phyloP scores from a whole-genome alignment of 2,113 vertebrate genomes.

The Smithornis capensis region DNA sequence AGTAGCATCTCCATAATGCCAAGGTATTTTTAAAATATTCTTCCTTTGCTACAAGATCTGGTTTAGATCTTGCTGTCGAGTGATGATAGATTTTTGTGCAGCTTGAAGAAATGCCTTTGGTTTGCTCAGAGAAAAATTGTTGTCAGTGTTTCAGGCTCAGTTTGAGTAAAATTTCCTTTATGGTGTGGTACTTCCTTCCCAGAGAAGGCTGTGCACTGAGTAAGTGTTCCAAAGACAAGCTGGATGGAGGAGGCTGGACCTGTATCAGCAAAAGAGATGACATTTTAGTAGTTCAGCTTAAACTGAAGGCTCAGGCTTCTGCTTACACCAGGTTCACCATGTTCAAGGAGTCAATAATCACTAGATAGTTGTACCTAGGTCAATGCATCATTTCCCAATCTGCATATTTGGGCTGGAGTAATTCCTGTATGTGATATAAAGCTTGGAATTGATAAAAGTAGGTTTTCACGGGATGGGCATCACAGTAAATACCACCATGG shows the following conservation, averaged over 20 bases:
- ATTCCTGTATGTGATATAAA: background rate
- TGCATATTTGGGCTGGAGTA: background rate
- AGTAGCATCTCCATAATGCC: background rate
- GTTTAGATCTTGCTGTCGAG: background rate
- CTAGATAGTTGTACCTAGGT: background rate
- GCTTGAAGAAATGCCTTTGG: background rate
- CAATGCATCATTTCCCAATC: background rate
- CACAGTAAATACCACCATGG: accelerated
- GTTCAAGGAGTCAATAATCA: background rate
- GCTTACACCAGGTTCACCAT: accelerated
- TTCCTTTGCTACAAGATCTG: background rate
- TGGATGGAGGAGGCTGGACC: background rate
- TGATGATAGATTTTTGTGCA: background rate
- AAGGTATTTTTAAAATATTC: background rate
- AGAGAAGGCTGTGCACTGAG: background rate
- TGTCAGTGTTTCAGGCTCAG: background rate
- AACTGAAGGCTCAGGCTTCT: background rate
- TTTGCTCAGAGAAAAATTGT: background rate
- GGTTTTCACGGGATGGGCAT: background rate
- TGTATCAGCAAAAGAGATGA: background rate
- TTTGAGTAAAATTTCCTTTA: background rate
- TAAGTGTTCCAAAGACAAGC: background rate
- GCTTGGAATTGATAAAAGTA: background rate
- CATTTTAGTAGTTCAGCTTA: background rate
- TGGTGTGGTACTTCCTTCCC: background rate